Evolutionary conservation across 2,888 invertebrate species (phyloP), one percentile per base, ranked within the genome.

Genomic region (Nysson spinosus): DNA sequence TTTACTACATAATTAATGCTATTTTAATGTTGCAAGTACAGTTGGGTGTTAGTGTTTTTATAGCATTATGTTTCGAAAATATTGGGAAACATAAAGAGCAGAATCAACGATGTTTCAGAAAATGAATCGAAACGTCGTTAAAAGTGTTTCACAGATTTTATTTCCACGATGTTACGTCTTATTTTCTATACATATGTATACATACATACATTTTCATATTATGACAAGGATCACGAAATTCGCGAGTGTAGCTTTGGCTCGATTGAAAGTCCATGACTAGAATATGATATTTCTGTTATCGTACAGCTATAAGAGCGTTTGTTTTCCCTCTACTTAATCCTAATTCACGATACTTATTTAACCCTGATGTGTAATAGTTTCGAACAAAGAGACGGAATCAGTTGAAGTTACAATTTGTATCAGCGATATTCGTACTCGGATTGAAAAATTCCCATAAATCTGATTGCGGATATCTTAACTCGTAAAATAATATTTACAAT

Each of bases 251-350:
- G 34, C 50, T 55, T 55, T 46, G 46, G 40, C 12, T 56, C 19
- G 63, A 79, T 79, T 58, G 58, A 70, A 77, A 65, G 61, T 65
- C 50, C 57, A 63, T 77, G 77, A 76, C 76, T 81, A 79, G 75
- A 79, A 69, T 75, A 69, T 39, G 51, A 46, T 72, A 54, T 51
- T 60, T 60, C 47, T 72, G 71, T 74, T 49, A 28, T 74, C 60
- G 46, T 75, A 78, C 69, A 79, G 37, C 67, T 77, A 77, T 54
- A 70, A 79, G 78, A 83, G 83, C 80, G 82, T 79, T 80, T 80
- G 69, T 69, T 79, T 83, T 83, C 77, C 82, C 82, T 74, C 74
- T 71, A 22, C 55, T 69, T 68, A 57, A 57, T 47, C 49, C 40
- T 66, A 54, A 56, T 56, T 69, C 46, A 42, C 30, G 14, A 30